These are phyloP conservation scores for Theristus sp. DNA, from an alignment of 2,888 invertebrate genomes.

Conservation along the genomic window DNA sequence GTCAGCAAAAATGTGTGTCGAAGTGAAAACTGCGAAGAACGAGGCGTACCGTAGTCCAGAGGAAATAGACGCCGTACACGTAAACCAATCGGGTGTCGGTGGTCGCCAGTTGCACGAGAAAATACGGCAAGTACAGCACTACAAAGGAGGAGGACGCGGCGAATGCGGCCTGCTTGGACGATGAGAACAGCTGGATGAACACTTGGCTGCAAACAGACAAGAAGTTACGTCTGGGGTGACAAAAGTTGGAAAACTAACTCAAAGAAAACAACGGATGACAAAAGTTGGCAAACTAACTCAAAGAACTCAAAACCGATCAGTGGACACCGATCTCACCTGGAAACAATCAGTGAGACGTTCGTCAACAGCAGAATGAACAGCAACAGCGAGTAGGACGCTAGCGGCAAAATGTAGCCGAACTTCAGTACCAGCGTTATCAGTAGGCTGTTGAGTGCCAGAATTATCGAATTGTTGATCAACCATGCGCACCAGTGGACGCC, in stretches of 20 bases:
- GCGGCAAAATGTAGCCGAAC: background rate
- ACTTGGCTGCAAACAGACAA: background rate
- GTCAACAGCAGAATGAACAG: no score
- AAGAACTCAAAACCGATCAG: background rate
- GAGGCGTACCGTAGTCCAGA: background rate
- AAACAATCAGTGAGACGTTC: no score
- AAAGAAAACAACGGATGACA: background rate
- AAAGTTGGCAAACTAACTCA: background rate
- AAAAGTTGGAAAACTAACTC: background rate
- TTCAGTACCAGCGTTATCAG: background rate
- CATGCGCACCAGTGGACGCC: background rate
- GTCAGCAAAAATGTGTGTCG: background rate
- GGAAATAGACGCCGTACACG: background rate
- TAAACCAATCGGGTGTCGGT: no score
- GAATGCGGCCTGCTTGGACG: background rate
- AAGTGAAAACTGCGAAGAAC: background rate
- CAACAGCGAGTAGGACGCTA: background rate
- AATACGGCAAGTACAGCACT: background rate
- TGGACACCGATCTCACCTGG: no score
- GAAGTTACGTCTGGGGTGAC: no score
- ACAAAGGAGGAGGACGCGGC: background rate
- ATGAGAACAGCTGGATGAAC: background rate
- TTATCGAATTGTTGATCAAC: background rate
- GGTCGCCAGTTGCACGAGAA: background rate
- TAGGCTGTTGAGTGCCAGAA: background rate